Percentiles rank a stretch among this genome's conserved stretches.
Conservation (phyloP, 2,888 invertebrate species). For the Parnassius mnemosyne region DNA sequence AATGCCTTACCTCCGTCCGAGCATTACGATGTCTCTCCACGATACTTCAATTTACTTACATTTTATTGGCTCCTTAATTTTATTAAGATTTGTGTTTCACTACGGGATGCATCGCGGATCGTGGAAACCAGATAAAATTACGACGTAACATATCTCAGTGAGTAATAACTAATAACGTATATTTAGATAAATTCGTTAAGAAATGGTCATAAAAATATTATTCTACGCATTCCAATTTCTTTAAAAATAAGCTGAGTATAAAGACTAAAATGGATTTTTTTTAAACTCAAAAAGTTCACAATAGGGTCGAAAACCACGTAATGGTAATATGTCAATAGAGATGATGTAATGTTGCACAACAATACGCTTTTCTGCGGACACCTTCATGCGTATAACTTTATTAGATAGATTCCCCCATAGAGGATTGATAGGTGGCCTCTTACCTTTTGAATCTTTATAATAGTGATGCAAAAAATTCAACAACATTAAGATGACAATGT, state of each 20-base stretch:
- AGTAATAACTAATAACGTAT: constrained; percentile 16
- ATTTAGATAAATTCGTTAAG: constrained; percentile 18
- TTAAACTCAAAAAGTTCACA: constrained; percentile 1
- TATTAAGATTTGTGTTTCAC: constrained; percentile 63
- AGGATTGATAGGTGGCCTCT: constrained; percentile 62
- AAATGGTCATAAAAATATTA: constrained; percentile 23
- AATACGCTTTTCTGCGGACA: constrained; percentile 53
- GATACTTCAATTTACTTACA: constrained; percentile 38
- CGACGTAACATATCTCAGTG: constrained; percentile 22
- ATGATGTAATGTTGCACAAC: constrained; percentile 61
- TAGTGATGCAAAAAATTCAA: constrained; percentile 8
- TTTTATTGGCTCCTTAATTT: constrained; percentile 55
- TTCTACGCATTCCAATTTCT: constrained; percentile 26
- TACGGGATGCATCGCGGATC: constrained; percentile 57
- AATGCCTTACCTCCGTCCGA: constrained; percentile 31
- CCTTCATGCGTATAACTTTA: constrained; percentile 69
- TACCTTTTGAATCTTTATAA: constrained; percentile 33
- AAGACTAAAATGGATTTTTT: not conserved
- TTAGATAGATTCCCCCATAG: constrained; percentile 63
- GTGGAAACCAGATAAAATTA: constrained; percentile 49
- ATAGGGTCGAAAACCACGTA: constrained; percentile 40
- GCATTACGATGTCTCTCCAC: constrained; percentile 32
- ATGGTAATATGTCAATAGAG: constrained; percentile 70
- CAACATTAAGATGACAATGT: too few species aligned
- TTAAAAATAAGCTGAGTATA: not conserved